Percentiles rank a stretch among this genome's conserved stretches.
These are phyloP conservation scores for Stichopus horrens DNA, from an alignment of 53 echinoderm and acorn worm genomes.

Conservation along the genomic window DNA sequence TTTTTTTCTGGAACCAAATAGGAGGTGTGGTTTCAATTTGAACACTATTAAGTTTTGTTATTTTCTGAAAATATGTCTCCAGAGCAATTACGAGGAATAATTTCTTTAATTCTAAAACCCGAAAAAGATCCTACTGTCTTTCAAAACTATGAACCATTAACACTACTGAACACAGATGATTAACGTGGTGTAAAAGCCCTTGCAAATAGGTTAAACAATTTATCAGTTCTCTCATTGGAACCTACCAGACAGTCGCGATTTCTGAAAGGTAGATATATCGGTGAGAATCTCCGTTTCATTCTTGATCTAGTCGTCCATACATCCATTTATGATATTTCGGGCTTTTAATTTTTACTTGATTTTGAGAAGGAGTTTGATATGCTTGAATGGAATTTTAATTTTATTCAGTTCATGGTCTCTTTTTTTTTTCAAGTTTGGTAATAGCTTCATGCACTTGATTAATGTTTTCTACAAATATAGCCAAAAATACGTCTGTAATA, in stretches of 20 bases:
- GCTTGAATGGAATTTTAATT: conserved; percentile 7
- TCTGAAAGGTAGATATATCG: background rate
- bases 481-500: background rate
- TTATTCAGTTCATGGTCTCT: background rate
- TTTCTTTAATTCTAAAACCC: background rate
- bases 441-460: background rate
- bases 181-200: background rate
- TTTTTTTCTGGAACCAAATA: background rate
- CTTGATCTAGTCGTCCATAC: background rate
- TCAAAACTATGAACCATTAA: background rate
- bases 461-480: background rate
- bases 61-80: background rate
- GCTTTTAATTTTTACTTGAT: background rate
- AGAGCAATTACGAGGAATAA: background rate
- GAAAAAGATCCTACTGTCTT: background rate
- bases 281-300: background rate
- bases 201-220: background rate
- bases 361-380: conserved; percentile 15
- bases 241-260: background rate
- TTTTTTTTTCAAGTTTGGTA: background rate
- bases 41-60: background rate
- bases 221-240: background rate
- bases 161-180: background rate
- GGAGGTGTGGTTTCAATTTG: background rate
- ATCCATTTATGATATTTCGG: background rate